Percentiles rank a stretch among this genome's conserved stretches.
These are phyloP conservation scores for Antheraea pernyi DNA, from an alignment of 1,140 invertebrate genomes.

Conservation along the genomic window DNA sequence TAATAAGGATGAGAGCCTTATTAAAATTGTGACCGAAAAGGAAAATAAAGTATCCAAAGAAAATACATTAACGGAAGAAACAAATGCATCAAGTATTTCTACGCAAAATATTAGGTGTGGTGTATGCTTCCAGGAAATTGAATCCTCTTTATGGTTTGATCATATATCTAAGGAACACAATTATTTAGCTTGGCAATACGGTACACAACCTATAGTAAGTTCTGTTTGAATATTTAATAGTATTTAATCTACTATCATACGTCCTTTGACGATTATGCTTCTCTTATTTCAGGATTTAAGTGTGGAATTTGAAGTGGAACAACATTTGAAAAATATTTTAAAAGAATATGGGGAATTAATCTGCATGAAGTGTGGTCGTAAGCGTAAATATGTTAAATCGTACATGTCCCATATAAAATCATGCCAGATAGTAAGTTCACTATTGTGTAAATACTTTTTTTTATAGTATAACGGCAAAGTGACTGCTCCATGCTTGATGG, in stretches of 20 bases:
- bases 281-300: slow-evolving; percentile 32
- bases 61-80: too few species aligned
- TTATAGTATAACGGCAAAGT: too few species aligned
- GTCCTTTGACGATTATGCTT: background rate
- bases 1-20: background rate
- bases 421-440: slow-evolving; percentile 16
- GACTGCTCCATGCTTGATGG: too few species aligned
- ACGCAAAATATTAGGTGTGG: slow-evolving; percentile 42
- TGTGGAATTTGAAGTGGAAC: slow-evolving; percentile 16
- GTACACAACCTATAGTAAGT: slow-evolving; percentile 40
- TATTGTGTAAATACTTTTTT: too few species aligned
- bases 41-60: background rate
- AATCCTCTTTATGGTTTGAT: slow-evolving; percentile 32
- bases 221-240: too few species aligned
- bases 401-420: slow-evolving; percentile 26
- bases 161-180: slow-evolving; percentile 47
- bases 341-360: slow-evolving; percentile 14
- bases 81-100: background rate
- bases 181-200: slow-evolving; percentile 54
- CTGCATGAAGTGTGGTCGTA: slow-evolving; percentile 29
- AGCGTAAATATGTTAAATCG: slow-evolving; percentile 24
- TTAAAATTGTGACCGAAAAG: background rate
- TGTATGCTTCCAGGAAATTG: slow-evolving; percentile 47
- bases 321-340: slow-evolving; percentile 20
- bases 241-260: background rate